Evolutionary conservation across 2,797 vertebrate genomes (phyloP).

Genomic region (Aphelocoma californica): DNA sequence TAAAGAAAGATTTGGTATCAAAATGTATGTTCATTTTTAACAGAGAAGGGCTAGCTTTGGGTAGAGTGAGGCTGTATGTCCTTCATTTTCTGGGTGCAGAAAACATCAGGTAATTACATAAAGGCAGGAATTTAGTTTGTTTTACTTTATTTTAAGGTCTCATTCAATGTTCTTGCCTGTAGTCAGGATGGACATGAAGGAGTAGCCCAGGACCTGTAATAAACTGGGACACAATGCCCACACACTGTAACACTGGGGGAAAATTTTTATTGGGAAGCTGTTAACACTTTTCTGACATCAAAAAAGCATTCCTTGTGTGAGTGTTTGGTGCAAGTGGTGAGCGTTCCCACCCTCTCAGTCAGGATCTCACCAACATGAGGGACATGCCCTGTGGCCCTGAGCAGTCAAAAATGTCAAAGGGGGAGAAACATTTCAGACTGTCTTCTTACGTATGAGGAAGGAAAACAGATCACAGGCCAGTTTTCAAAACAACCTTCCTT

Average conservation of each 20-base stretch:
- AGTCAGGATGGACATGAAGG: background rate
- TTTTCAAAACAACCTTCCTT: background rate
- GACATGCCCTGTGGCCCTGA: background rate
- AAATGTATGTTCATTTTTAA: background rate
- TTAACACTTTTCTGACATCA: background rate
- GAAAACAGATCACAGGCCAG: background rate
- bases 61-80: background rate
- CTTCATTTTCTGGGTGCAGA: background rate
- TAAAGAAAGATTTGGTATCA: background rate
- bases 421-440: background rate
- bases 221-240: background rate
- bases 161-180: background rate
- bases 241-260: background rate
- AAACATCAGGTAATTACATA: background rate
- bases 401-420: background rate
- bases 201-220: background rate
- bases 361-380: fast-evolving
- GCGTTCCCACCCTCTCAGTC: background rate
- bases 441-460: background rate
- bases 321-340: background rate
- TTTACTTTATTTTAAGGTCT: background rate
- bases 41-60: background rate
- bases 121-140: background rate
- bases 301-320: background rate
- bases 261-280: background rate